Conservation (phyloP, 2,113 vertebrate genomes). For the Psettodes erumei region DNA sequence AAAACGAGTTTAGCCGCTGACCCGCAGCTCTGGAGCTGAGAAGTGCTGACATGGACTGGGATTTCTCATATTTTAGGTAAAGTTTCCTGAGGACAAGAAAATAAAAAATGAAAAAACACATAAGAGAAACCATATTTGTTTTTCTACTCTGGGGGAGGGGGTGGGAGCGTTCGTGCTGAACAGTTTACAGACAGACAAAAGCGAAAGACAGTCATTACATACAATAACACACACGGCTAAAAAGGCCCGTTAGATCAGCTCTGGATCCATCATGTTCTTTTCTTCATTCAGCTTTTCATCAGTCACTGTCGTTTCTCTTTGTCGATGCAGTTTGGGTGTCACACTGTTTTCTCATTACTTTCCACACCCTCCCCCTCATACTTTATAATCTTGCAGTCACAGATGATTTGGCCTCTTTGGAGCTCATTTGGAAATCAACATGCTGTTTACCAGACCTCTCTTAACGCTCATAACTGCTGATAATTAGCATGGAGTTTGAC, state of each 20-base stretch:
- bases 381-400: not conserved
- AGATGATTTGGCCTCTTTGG: not conserved
- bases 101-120: too few species aligned
- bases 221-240: not conserved
- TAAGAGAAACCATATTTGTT: too few species aligned
- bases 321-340: not conserved
- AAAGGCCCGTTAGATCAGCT: not conserved
- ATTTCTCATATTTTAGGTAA: too few species aligned
- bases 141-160: not conserved
- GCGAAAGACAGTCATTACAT: not conserved
- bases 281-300: not conserved
- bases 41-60: too few species aligned
- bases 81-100: too few species aligned
- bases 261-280: not conserved
- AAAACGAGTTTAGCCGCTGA: too few species aligned
- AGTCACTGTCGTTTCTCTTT: not conserved
- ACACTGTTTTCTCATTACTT: not conserved
- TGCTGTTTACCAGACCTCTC: constrained; percentile 3
- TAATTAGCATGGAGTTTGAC: not conserved
- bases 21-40: too few species aligned
- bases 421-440: not conserved
- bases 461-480: not conserved
- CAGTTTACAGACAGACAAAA: not conserved
- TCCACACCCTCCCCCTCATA: not conserved
- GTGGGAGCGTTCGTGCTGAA: not conserved